These are phyloP conservation scores for Formica aserva DNA, from an alignment of 2,888 invertebrate genomes.

Conservation along the genomic window DNA sequence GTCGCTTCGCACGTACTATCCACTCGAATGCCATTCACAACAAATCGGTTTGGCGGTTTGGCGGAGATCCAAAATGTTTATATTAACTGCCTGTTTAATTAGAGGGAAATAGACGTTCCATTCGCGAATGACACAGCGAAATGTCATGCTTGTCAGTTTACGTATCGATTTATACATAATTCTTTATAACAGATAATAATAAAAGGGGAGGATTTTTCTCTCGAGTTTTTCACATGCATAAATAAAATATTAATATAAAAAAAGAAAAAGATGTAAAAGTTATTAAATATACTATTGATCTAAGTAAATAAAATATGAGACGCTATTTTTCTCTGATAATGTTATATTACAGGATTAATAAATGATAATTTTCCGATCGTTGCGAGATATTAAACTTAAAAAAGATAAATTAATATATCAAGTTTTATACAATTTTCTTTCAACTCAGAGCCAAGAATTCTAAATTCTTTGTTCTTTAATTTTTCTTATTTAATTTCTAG, in stretches of 20 bases:
- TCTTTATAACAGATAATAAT: background rate
- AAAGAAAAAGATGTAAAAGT: background rate
- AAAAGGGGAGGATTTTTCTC: background rate
- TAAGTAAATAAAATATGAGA: background rate
- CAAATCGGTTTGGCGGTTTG: slow-evolving; percentile 65
- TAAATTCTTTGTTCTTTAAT: background rate
- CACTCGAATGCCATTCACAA: slow-evolving; percentile 34
- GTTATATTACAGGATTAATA: background rate
- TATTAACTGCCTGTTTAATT: slow-evolving; percentile 77
- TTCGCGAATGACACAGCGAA: background rate
- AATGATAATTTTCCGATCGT: background rate
- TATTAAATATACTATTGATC: background rate
- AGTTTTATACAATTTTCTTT: background rate
- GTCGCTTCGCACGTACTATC: slow-evolving; percentile 33
- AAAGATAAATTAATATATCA: slow-evolving; percentile 5
- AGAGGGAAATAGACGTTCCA: slow-evolving; percentile 62
- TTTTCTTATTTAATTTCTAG: background rate
- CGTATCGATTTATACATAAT: background rate
- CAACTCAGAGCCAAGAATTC: background rate
- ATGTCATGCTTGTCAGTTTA: background rate
- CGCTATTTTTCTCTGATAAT: background rate
- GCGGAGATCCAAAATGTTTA: slow-evolving; percentile 77
- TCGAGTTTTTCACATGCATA: background rate
- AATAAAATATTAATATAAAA: background rate
- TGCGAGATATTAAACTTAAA: background rate